phyloP scores from a whole-genome alignment of 2,888 invertebrate species.

The Agrotis ipsilon region DNA sequence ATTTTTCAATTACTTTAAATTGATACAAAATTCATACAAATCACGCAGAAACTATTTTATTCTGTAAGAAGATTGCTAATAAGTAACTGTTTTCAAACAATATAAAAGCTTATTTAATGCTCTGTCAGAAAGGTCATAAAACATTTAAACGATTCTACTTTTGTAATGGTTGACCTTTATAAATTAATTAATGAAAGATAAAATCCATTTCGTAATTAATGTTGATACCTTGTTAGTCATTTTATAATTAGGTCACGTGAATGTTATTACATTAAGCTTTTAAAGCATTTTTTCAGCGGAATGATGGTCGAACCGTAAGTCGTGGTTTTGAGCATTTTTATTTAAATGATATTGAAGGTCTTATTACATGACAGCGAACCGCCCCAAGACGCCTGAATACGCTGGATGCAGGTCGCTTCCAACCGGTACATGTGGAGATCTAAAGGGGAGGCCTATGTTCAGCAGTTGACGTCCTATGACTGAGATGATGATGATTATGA shows the following conservation, averaged over 20 bases:
- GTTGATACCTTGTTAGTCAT: slow-evolving; percentile 1
- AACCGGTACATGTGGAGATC: no score
- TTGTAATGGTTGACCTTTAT: slow-evolving; percentile 39
- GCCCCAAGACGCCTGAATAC: no score
- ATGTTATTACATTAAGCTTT: background rate
- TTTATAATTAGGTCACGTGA: slow-evolving; percentile 3
- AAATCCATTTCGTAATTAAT: slow-evolving; percentile 34
- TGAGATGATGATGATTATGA: no score
- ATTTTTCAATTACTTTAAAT: no score
- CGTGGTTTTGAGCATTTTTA: no score
- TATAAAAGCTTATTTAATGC: background rate
- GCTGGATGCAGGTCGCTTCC: no score
- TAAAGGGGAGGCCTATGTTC: no score
- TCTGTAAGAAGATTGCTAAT: background rate
- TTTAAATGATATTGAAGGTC: no score
- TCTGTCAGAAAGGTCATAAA: slow-evolving; percentile 4
- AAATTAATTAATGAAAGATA: background rate
- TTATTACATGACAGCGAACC: no score
- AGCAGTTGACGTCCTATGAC: no score
- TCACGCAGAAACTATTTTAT: background rate
- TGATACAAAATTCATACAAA: no score
- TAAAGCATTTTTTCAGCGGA: background rate
- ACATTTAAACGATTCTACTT: slow-evolving; percentile 10
- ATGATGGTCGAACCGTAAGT: background rate
- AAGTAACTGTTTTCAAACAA: background rate